These are phyloP conservation scores for Drosophila setosimentum DNA, from an alignment of 2,888 invertebrate genomes.

Conservation along the genomic window DNA sequence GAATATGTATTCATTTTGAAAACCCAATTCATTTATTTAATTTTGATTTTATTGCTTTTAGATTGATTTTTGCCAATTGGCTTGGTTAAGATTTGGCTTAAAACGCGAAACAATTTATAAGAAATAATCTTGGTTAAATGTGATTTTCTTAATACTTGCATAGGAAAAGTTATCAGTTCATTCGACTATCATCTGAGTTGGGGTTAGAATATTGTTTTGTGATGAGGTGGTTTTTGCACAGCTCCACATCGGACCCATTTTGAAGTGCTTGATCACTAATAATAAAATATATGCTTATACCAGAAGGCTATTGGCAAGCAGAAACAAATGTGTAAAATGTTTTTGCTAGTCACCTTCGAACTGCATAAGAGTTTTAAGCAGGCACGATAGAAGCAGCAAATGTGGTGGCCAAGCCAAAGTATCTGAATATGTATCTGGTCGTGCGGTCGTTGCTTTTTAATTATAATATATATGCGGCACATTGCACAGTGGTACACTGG, in stretches of 20 bases:
- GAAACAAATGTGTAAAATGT: constrained; percentile 57
- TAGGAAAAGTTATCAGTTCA: neutral
- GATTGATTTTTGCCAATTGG: neutral
- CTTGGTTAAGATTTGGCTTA: neutral
- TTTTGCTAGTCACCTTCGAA: constrained; percentile 21
- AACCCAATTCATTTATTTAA: neutral
- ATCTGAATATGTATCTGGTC: constrained; percentile 43
- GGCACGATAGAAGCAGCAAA: constrained; percentile 33
- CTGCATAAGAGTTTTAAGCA: constrained; percentile 20
- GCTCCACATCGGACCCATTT: neutral
- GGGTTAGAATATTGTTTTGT: neutral
- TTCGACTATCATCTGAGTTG: neutral
- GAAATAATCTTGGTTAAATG: neutral
- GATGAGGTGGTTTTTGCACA: neutral
- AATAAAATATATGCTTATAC: neutral
- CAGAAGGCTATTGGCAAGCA: constrained; percentile 12
- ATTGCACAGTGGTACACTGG: constrained; percentile 64
- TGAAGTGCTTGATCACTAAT: neutral
- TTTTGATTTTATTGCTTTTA: neutral
- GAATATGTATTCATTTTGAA: neutral
- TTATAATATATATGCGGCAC: constrained; percentile 48
- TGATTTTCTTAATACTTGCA: neutral
- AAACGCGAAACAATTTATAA: neutral
- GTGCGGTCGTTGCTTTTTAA: constrained; percentile 62
- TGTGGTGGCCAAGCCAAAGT: constrained; percentile 63